Evolutionary conservation across 2,888 invertebrate species (phyloP), one percentile per base, ranked within the genome.

Genomic region (Trilocha varians): DNA sequence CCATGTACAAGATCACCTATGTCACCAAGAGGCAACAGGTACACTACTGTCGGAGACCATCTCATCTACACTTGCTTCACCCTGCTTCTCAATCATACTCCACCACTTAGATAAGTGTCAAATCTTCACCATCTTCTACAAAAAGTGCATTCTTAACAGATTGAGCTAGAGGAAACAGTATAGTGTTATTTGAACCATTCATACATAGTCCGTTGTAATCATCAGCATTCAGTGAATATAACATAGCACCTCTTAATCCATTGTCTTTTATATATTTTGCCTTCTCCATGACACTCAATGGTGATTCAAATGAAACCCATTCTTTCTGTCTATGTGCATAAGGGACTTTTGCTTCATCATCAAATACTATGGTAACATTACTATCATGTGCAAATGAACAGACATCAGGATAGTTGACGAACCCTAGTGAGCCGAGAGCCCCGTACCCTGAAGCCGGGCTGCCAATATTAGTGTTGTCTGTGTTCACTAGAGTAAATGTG

Each of bases 231-330:
- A 96, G 78, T 8, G 93, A 91, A 74, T 91, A 94, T 44, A 95
- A 83, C 95, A 96, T 96, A 4, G 91, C 92, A 25, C 96, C 96
- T 38, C 91, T 91, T 53, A 93, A 88, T 32, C 87, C 82, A 38
- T 88, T 83, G 5, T 86, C 77, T 58, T 87, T 88, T 1, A 93
- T 88, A 70, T 87, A 94, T 45, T 85, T 76, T 0, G 91, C 91
- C 78, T 94, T 96, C 56, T 88, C 88, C 41, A 78, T 79, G 2
- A 94, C 85, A 70, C 95, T 96, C 38, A 84, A 70, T 16, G 88
- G 84, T 57, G 92, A 88, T 48, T 96, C 96, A 65, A 90, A 96
- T 0, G 95, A 94, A 35, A 95, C 87, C 97, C 97, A 97, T 55
- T 96, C 92, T 13, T 73, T 74, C 38, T 84, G 79, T 45, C 88